phyloP scores from a whole-genome alignment of 1,140 invertebrate genomes.

The Nasonia vitripennis region DNA sequence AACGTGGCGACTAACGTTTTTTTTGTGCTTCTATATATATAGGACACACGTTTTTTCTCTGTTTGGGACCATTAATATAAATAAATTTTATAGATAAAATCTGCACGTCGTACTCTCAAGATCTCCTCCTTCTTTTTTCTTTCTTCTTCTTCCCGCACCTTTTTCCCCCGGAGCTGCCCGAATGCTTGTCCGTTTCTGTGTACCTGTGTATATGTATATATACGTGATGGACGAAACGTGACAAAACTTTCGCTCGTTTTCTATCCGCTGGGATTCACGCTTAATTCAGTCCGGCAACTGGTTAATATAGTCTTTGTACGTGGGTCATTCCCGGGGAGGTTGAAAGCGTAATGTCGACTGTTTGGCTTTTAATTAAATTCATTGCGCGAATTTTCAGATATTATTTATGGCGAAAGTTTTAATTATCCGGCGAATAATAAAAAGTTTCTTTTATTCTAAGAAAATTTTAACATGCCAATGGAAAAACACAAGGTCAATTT shows the following conservation, averaged over 20 bases:
- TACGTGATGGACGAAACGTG: neutral
- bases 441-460: no score
- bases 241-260: conserved; percentile 12
- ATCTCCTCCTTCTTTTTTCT: neutral
- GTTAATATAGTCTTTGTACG: conserved; percentile 27
- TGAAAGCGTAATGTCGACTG: neutral
- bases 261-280: conserved; percentile 12
- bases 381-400: neutral
- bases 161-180: neutral
- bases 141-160: no score
- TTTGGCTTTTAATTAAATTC: conserved; percentile 21
- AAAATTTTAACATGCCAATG: no score
- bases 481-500: neutral
- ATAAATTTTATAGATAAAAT: conserved; percentile 9
- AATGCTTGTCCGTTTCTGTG: neutral
- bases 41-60: neutral
- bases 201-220: neutral
- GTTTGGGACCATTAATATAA: neutral
- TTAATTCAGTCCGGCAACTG: conserved; percentile 16
- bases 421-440: neutral
- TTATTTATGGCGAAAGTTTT: neutral
- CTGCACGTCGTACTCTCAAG: neutral
- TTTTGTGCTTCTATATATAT: no score
- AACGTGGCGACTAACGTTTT: no score
- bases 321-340: neutral